Conservation (phyloP, 2,797 vertebrate species). For the Lepus townsendii region DNA sequence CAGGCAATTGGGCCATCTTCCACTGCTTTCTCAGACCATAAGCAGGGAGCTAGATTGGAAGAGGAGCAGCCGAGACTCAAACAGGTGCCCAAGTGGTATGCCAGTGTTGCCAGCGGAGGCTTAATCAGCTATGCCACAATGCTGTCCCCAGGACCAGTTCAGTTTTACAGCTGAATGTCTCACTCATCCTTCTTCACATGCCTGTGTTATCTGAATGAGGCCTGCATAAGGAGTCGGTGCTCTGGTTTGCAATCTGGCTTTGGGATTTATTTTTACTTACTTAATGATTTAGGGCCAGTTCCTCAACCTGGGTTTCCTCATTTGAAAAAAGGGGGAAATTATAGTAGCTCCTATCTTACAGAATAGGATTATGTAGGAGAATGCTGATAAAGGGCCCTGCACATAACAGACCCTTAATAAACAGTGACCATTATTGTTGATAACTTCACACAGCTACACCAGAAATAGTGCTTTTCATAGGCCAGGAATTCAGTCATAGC, state of each 20-base stretch:
- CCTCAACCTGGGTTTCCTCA: not conserved
- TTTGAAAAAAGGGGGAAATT: not conserved
- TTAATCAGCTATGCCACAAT: too few relatives aligned
- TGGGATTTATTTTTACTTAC: not conserved
- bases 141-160: not conserved
- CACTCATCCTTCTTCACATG: not conserved
- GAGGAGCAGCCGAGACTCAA: too few relatives aligned
- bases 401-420: not conserved
- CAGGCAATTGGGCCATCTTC: too few relatives aligned
- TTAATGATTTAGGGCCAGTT: not conserved
- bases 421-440: not conserved
- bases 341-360: not conserved
- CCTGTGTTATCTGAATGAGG: not conserved
- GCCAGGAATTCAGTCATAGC: constrained; percentile 8
- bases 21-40: too few relatives aligned
- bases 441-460: not conserved
- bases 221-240: not conserved
- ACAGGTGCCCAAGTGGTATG: too few relatives aligned
- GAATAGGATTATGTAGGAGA: not conserved
- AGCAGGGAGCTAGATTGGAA: too few relatives aligned
- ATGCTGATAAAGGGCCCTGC: not conserved
- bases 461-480: not conserved
- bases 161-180: not conserved
- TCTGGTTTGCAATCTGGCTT: not conserved
- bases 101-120: too few relatives aligned